These are phyloP conservation scores for Delichon dasypus DNA, from an alignment of 2,797 vertebrate genomes.

Conservation along the genomic window DNA sequence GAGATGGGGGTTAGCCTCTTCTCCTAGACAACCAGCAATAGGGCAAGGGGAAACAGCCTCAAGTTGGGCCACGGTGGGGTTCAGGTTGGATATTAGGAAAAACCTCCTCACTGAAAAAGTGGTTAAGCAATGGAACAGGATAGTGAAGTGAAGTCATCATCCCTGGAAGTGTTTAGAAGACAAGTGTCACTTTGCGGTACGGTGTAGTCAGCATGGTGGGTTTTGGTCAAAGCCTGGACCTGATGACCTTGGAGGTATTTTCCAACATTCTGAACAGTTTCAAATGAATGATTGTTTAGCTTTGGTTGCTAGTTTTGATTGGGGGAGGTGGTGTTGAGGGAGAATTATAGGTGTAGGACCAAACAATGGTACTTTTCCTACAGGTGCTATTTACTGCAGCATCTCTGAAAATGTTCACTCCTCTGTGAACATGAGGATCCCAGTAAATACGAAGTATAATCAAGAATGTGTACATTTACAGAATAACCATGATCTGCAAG, in stretches of 20 bases:
- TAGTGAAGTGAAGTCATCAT: background rate
- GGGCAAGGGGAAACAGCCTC: background rate
- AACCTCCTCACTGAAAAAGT: background rate
- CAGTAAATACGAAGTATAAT: background rate
- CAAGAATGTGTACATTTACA: background rate
- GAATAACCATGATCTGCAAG: background rate
- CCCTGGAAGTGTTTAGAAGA: background rate
- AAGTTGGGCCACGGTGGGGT: background rate
- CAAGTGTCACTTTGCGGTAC: accelerated
- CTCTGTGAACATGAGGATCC: background rate
- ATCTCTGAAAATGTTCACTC: background rate
- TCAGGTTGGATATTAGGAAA: background rate
- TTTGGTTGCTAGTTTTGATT: background rate
- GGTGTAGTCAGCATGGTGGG: accelerated
- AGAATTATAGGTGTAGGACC: background rate
- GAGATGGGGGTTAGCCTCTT: background rate
- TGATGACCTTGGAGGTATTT: background rate
- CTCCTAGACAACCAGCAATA: background rate
- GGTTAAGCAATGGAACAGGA: background rate
- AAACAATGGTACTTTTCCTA: background rate
- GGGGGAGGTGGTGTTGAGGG: background rate
- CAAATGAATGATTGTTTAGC: background rate
- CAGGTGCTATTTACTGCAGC: background rate
- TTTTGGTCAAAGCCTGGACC: background rate
- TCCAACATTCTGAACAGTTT: background rate